Evolutionary conservation across 2,113 vertebrate species (phyloP).

Genomic region (Melanerpes formicivorus): DNA sequence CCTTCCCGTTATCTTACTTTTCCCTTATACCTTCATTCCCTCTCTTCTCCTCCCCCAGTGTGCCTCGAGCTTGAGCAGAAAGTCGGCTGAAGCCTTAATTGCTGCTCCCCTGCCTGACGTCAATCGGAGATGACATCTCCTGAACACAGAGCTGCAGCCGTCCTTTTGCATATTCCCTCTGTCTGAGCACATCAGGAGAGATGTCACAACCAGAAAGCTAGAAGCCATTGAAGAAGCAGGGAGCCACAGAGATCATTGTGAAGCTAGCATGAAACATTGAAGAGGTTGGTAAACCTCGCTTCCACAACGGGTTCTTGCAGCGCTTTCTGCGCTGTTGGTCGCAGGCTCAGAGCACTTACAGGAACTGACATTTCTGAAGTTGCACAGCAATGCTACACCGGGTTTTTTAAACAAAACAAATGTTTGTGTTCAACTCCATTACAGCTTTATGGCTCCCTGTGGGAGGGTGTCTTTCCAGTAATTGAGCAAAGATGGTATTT

Average conservation of each 20-base stretch:
- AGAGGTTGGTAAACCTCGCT: slow-evolving; percentile 64
- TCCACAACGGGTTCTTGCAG: slow-evolving; percentile 69
- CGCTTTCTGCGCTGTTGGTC: slow-evolving; percentile 52
- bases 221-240: slow-evolving; percentile 54
- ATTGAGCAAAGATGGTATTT: slow-evolving; percentile 32
- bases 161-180: slow-evolving; percentile 83
- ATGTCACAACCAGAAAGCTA: slow-evolving; percentile 77
- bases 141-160: slow-evolving; percentile 70
- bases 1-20: background rate
- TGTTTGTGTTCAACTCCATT: slow-evolving; percentile 56
- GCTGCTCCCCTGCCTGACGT: slow-evolving; percentile 65
- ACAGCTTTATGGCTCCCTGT: slow-evolving; percentile 7
- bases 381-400: slow-evolving; percentile 25
- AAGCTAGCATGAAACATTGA: slow-evolving; percentile 61
- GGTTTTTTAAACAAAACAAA: slow-evolving; percentile 72
- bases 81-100: slow-evolving; percentile 64
- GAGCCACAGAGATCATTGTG: slow-evolving; percentile 26
- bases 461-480: slow-evolving; percentile 54
- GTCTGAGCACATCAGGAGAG: slow-evolving; percentile 77
- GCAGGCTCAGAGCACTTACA: slow-evolving; percentile 50
- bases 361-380: slow-evolving; percentile 69
- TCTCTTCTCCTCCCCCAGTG: slow-evolving; percentile 20
- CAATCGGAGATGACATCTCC: slow-evolving; percentile 78
- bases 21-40: background rate
- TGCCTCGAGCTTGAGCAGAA: slow-evolving; percentile 54